Evolutionary conservation across 2,888 invertebrate genomes (phyloP), one percentile per base, ranked within the genome.

Genomic region (Venustoraphidia nigricollis): DNA sequence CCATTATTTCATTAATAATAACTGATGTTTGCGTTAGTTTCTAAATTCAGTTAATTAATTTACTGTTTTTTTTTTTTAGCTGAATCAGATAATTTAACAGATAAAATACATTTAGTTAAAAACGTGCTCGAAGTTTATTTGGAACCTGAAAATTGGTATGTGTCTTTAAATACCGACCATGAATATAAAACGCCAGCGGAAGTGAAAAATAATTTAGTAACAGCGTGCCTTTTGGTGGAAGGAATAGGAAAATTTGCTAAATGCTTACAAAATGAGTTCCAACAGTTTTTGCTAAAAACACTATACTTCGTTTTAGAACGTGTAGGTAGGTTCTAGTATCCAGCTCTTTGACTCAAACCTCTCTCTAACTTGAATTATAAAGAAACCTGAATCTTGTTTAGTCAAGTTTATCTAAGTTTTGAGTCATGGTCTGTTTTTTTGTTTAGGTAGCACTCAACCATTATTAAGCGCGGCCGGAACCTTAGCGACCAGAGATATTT

Each of bases 251-350:
- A 73, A 56, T 70, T 81, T 52, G 81, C 86, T 0, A 50, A 57
- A 6, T 64, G 67, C 10, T 64, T 84, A 27, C 63, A 67, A 46
- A 57, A 62, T 1, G 57, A 69, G 0, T 85, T 76, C 61, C 71
- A 79, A 52, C 68, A 68, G 2, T 79, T 76, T 59, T 60, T 87
- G 51, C 63, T 85, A 48, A 76, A 75, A 57, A 76, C 77, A 11
- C 66, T 88, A 39, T 84, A 83, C 55, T 65, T 77, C 45, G 64
- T 87, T 27, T 63, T 88, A 45, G 81, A 86, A 60, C 74, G 80
- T 65, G 78, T 83, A 49, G 84, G 84, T 82, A 63, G 51, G 54
- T 44, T 34, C 10, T 34, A 9, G 27, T 27, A 17, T 4, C 17
- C 4, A 27, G 27, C 27, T 27, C 27, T 27, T 6, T 27, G 27